A percentile compares a stretch with the other conserved stretches of the same genome.
phyloP scores from a whole-genome alignment of 2,888 invertebrate genomes.

The Tolmerus cingulatus region DNA sequence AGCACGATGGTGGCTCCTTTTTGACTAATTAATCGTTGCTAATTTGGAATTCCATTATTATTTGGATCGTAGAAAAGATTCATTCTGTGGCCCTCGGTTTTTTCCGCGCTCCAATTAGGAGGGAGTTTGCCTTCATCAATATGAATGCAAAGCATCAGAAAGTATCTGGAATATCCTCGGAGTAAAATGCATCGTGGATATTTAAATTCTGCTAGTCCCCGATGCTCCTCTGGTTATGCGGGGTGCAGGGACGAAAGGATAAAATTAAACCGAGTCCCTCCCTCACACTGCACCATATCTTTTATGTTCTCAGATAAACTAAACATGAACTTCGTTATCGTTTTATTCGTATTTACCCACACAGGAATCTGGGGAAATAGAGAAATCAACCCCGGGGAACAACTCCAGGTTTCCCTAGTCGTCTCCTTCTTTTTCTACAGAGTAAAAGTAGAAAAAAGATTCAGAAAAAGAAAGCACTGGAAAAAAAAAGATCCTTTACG shows the following conservation, averaged over 20 bases:
- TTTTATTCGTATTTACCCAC: background rate
- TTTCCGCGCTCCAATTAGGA: background rate
- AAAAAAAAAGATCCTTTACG: background rate
- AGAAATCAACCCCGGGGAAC: background rate
- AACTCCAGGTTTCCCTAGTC: background rate
- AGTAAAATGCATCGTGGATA: background rate
- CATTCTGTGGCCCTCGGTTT: background rate
- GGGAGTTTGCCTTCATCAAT: background rate
- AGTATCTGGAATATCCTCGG: background rate
- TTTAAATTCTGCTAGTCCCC: background rate
- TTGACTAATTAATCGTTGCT: background rate
- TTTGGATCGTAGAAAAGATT: background rate
- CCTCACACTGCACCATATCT: background rate
- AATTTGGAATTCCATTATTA: background rate
- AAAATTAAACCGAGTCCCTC: background rate
- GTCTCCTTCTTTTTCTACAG: background rate
- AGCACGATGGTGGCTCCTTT: background rate
- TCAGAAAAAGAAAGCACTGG: background rate
- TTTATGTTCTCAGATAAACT: background rate
- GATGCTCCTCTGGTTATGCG: background rate
- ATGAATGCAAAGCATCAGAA: background rate
- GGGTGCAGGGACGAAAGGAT: background rate
- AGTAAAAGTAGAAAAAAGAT: background rate
- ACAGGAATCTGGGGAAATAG: background rate
- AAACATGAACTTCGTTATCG: background rate